Evolutionary conservation across 2,113 vertebrate genomes (phyloP).

Genomic region (Neogobius melanostomus): DNA sequence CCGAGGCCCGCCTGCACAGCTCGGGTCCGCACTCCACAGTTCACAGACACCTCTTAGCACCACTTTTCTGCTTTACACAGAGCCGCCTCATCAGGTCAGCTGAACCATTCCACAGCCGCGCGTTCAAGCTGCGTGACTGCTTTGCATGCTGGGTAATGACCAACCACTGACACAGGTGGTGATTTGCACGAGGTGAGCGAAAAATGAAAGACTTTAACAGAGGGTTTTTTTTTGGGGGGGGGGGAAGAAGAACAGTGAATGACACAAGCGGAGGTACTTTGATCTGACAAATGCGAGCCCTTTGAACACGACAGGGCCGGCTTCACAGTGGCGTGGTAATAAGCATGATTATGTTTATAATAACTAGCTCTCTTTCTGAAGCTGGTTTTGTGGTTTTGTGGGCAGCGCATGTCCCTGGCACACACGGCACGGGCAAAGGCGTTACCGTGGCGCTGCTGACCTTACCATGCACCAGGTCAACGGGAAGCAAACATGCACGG

Average conservation of each 20-base stretch:
- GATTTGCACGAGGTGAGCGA: slow-evolving; percentile 48
- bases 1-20: slow-evolving; percentile 39
- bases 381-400: slow-evolving; percentile 38
- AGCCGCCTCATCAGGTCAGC: slow-evolving; percentile 20
- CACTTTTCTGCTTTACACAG: slow-evolving; percentile 32
- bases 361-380: slow-evolving; percentile 51
- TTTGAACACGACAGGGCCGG: slow-evolving; percentile 63
- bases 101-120: slow-evolving; percentile 1
- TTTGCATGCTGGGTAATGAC: slow-evolving; percentile 52
- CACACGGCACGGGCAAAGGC: slow-evolving; percentile 32
- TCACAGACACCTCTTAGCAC: slow-evolving; percentile 25
- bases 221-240: slow-evolving; percentile 7
- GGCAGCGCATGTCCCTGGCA: slow-evolving; percentile 48
- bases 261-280: slow-evolving; percentile 28
- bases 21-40: slow-evolving; percentile 40
- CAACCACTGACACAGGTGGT: slow-evolving; percentile 43
- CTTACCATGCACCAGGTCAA: slow-evolving; percentile 63
- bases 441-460: slow-evolving; percentile 49
- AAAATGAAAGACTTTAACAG: slow-evolving; percentile 26
- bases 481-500: slow-evolving; percentile 51
- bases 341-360: slow-evolving; percentile 68
- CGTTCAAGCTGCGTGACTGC: slow-evolving; percentile 15
- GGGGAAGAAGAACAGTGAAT: slow-evolving; percentile 21
- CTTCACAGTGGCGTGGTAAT: slow-evolving; percentile 60
- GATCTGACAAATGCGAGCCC: slow-evolving; percentile 53